Evolutionary conservation across 2,888 invertebrate genomes (phyloP), one percentile per base, ranked within the genome.

Genomic region (Gonocerus acuteangulatus): DNA sequence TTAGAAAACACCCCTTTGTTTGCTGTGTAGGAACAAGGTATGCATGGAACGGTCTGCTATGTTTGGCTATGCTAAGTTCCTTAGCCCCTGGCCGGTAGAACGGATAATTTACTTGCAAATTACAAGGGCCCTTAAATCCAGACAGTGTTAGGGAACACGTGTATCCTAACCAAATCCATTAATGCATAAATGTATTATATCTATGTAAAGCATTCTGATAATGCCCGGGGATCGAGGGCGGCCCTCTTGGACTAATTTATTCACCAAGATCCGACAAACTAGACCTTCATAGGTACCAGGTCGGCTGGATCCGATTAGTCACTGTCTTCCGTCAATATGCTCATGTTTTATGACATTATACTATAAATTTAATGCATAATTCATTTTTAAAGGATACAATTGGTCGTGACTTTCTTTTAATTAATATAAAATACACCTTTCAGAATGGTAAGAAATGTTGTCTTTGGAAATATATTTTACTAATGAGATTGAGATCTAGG

Each of bases 131-230:
- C 16, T 18, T 16, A 11, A 21, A 11, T 13, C 21, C 22, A 4
- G 48, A 3, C 19, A 7, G 21, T 39, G 39, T 39, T 39, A 15
- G 39, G 22, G 19, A 52, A 57, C 57, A 57, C 57, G 57, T 57
- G 57, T 57, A 47, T 11, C 47, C 47, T 3, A 11, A 27, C 11
- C 57, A 34, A 39, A 57, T 45, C 34, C 57, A 57, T 47, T 47
- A 27, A 57, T 57, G 57, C 47, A 57, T 57, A 57, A 57, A 57
- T 57, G 57, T 57, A 45, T 57, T 57, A 57, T 57, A 57, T 57
- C 57, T 57, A 57, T 57, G 57, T 57, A 32, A 57, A 57, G 45
- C 57, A 45, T 57, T 57, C 45, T 57, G 57, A 57, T 57, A 57
- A 57, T 57, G 21, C 57, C 27, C 19, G 11, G n/a, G n/a, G n/a